These are phyloP conservation scores for Dolichallabes microphthalmus DNA, from an alignment of 2,113 vertebrate species.

Conservation along the genomic window DNA sequence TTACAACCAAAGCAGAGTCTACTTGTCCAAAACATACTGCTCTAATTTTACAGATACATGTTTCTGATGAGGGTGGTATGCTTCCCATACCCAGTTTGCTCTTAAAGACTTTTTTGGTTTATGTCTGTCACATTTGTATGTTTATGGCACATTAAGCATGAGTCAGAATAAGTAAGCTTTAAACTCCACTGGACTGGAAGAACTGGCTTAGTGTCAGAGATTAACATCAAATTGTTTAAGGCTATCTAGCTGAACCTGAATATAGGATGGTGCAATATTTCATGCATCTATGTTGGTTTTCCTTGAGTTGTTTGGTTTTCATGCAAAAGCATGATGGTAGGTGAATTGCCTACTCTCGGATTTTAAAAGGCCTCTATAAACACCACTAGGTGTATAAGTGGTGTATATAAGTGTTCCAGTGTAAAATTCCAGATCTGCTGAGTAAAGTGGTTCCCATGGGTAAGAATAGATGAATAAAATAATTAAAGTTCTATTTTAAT, in stretches of 20 bases:
- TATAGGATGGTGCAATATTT: not conserved
- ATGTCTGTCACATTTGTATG: slow-evolving; percentile 11
- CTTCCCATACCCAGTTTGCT: not conserved
- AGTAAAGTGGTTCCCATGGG: not conserved
- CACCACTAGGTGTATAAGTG: not conserved
- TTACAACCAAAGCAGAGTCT: slow-evolving; percentile 49
- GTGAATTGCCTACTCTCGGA: not conserved
- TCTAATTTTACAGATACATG: slow-evolving; percentile 4
- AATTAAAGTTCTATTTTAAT: not conserved
- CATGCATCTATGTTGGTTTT: not conserved
- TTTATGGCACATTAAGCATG: slow-evolving; percentile 12
- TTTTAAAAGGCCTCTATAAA: not conserved
- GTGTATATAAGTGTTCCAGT: not conserved
- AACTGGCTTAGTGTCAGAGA: slow-evolving; percentile 3
- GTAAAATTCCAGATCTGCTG: not conserved
- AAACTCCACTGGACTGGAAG: not conserved
- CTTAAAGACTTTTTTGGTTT: not conserved
- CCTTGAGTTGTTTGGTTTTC: not conserved
- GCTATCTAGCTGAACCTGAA: not conserved
- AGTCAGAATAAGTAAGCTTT: not conserved
- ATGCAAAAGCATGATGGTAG: not conserved
- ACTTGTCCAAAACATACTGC: slow-evolving; percentile 35
- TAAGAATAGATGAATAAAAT: not conserved
- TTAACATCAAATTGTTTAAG: not conserved
- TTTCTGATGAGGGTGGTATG: slow-evolving; percentile 11